Conservation (phyloP, 2,888 invertebrate species). For the Eupithecia vulgata region DNA sequence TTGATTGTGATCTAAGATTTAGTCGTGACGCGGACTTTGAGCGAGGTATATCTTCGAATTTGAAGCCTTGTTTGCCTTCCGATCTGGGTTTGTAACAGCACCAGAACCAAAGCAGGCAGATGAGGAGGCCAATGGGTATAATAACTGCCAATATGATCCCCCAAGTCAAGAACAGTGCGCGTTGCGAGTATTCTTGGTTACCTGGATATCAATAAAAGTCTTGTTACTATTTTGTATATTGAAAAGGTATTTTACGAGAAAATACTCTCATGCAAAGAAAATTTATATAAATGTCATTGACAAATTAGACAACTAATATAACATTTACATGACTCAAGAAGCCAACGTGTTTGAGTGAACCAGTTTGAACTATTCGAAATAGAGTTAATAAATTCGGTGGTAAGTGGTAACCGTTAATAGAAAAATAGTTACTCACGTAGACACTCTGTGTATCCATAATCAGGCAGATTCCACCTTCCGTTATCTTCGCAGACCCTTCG, state of each 20-base stretch:
- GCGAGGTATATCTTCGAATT: constrained; percentile 81
- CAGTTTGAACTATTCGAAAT: neutral
- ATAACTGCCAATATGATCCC: constrained; percentile 89
- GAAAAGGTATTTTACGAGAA: neutral
- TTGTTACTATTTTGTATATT: constrained; percentile 16
- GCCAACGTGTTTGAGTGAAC: neutral
- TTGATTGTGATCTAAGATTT: constrained; percentile 81
- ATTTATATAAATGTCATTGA: neutral
- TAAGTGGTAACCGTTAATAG: neutral
- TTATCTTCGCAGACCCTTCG: constrained; percentile 90
- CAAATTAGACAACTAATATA: neutral
- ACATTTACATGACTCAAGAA: neutral
- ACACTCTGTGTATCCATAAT: constrained; percentile 94
- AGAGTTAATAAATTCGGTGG: neutral
- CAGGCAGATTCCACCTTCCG: constrained; percentile 93
- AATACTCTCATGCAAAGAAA: neutral
- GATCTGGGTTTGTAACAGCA: constrained; percentile 84
- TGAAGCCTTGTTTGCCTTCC: constrained; percentile 84
- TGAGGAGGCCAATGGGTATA: constrained; percentile 86
- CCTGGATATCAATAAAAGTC: constrained; percentile 72
- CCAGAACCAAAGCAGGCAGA: constrained; percentile 86
- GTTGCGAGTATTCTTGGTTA: constrained; percentile 88
- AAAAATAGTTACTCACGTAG: constrained; percentile 88
- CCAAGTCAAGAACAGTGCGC: constrained; percentile 89
- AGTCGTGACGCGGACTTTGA: constrained; percentile 85